Evolutionary conservation across 53 echinoderm and acorn worm genomes (phyloP).

Genomic region (Pentamera pediparva): DNA sequence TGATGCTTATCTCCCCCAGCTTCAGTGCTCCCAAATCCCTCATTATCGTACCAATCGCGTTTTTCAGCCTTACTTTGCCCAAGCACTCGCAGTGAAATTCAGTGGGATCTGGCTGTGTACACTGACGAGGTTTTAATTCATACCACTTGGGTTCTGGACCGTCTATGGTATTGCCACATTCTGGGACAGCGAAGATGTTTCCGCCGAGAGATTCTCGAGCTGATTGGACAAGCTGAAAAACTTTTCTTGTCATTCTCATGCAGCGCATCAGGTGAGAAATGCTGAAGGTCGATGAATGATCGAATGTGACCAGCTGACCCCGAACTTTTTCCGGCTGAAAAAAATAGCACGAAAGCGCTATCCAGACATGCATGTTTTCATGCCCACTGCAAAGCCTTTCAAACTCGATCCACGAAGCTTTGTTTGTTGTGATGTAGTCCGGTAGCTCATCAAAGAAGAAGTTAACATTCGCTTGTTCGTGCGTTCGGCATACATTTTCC

Average conservation of each 20-base stretch:
- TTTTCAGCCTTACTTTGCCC: not conserved
- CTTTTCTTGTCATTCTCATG: slow-evolving; percentile 22
- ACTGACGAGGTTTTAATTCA: not conserved
- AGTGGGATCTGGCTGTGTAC: not conserved
- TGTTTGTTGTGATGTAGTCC: not conserved
- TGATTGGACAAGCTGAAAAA: not conserved
- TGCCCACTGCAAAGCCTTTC: not conserved
- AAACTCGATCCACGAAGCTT: not conserved
- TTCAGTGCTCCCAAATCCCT: not conserved
- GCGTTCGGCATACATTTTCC: not conserved
- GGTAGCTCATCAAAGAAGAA: slow-evolving; percentile 22
- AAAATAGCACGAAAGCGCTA: not conserved
- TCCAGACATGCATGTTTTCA: not conserved
- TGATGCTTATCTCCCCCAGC: not conserved
- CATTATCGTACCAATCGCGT: not conserved
- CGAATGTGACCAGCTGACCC: not conserved
- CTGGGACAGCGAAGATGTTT: not conserved
- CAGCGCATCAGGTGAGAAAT: not conserved
- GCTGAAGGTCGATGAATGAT: not conserved
- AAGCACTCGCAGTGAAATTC: not conserved
- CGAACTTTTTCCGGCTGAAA: not conserved
- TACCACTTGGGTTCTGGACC: not conserved
- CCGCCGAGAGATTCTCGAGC: slow-evolving; percentile 4
- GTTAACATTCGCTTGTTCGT: not conserved
- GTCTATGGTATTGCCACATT: slow-evolving; percentile 2